Base-by-base conservation (phyloP, 2,888 invertebrate genomes). In the Pammene aurita region DNA sequence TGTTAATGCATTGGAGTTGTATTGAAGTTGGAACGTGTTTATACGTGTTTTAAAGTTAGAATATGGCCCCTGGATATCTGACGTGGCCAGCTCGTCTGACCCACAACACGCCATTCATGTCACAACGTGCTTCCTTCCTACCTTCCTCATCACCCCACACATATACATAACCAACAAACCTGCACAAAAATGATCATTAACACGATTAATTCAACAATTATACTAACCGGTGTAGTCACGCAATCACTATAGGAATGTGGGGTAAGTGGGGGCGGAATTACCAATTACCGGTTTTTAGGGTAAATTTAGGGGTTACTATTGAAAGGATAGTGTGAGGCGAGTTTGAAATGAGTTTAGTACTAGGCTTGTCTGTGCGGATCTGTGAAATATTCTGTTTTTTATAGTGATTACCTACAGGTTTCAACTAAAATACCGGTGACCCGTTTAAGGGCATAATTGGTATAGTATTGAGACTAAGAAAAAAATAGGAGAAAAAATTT, bases 221-320 rank as follows among this genome's bases (percentile, higher is more conserved):
- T 63, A 35, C 64, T 58, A 52, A 50, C 72, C 66, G 72, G 62
- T 48, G 61, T 34, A 63, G 78, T 81, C 84, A 84, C 84, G 84
- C 84, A 67, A 80, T 76, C 74, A 78, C 80, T 77, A 82, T 80
- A 71, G 86, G 86, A 75, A 87, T 86, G 76, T 72, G 67, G 76
- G 80, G 81, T 75, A 72, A 75, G 76, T 73, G 72, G 77, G 78
- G 76, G 75, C 71, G 73, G 74, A 74, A 70, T 73, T 71, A 75
- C 76, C 80, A 79, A 83, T 84, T 84, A 78, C 69, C 76, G 72
- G 76, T 73, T 26, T 74, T 44, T 44, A 52, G 63, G 57, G 63
- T 34, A 18, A 72, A 76, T 73, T 64, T 50, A 50, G 52, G 57
- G 57, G 63, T 35, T 68, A 68, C 63, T 6, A n/a, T n/a, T n/a